These are phyloP conservation scores for Miltochrista miniata DNA, from an alignment of 2,888 invertebrate genomes.

Conservation along the genomic window DNA sequence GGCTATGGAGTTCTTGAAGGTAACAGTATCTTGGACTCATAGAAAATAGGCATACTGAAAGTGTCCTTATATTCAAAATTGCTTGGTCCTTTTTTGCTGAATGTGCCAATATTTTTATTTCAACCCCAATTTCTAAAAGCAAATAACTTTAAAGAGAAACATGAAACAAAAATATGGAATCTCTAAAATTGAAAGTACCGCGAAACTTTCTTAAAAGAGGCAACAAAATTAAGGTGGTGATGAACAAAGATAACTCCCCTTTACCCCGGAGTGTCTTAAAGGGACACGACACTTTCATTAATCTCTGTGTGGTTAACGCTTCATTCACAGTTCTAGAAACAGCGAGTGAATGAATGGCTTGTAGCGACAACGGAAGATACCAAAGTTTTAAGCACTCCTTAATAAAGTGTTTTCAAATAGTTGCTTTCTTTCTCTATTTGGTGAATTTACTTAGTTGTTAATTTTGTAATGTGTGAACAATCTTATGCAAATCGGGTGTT, in stretches of 20 bases:
- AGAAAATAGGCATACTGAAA: too few relatives aligned
- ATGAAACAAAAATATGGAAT: constrained; percentile 44
- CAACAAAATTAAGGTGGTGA: constrained; percentile 58
- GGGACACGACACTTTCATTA: constrained; percentile 72
- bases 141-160: constrained; percentile 42
- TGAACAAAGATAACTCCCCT: constrained; percentile 64
- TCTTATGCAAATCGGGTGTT: constrained; percentile 33
- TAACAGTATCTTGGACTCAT: too few relatives aligned
- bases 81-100: too few relatives aligned
- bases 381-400: constrained; percentile 70
- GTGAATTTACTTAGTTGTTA: constrained; percentile 58
- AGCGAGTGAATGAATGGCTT: constrained; percentile 51
- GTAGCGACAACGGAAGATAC: constrained; percentile 57
- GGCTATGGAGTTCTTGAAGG: too few relatives aligned
- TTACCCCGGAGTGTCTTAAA: constrained; percentile 61
- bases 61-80: too few relatives aligned
- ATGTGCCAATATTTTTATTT: too few relatives aligned
- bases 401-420: constrained; percentile 65
- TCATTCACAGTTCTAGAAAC: constrained; percentile 67
- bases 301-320: constrained; percentile 71
- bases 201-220: constrained; percentile 43
- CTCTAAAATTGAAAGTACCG: constrained; percentile 55
- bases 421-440: constrained; percentile 61
- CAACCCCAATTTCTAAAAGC: too few relatives aligned
- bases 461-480: constrained; percentile 48